These are phyloP conservation scores for Tricholauxania praeusta DNA, from an alignment of 2,888 invertebrate genomes.

Conservation along the genomic window DNA sequence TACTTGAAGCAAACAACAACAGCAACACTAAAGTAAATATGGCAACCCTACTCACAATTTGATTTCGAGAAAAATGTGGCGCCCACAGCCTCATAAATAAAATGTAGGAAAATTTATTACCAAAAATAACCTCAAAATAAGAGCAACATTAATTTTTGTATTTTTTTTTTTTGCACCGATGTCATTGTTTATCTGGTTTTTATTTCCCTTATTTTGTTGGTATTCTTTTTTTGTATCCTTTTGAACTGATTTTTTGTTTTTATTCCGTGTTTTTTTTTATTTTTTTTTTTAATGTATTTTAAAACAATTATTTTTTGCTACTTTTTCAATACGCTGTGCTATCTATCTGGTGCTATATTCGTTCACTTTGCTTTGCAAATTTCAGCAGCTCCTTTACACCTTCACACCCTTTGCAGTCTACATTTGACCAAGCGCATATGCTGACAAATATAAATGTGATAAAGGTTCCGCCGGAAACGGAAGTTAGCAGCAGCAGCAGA, in stretches of 20 bases:
- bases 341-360: constrained; percentile 14
- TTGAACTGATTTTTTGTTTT: neutral
- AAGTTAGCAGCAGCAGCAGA: constrained; percentile 14
- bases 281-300: neutral
- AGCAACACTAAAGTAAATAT: neutral
- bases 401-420: neutral
- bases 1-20: neutral
- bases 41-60: neutral
- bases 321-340: neutral
- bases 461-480: constrained; percentile 18
- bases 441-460: constrained; percentile 27
- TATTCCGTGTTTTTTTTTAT: neutral
- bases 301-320: constrained; percentile 21
- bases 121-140: constrained; percentile 22
- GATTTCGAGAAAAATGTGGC: neutral
- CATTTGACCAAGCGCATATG: constrained; percentile 11
- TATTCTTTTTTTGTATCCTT: neutral
- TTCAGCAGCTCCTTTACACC: neutral
- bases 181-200: constrained; percentile 15
- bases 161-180: neutral
- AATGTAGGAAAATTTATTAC: constrained; percentile 16
- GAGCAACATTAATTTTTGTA: constrained; percentile 15
- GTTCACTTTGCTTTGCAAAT: neutral
- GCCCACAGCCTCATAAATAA: constrained; percentile 6
- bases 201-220: neutral